Conservation (phyloP, 2,113 vertebrate genomes). For the Mola mola region DNA sequence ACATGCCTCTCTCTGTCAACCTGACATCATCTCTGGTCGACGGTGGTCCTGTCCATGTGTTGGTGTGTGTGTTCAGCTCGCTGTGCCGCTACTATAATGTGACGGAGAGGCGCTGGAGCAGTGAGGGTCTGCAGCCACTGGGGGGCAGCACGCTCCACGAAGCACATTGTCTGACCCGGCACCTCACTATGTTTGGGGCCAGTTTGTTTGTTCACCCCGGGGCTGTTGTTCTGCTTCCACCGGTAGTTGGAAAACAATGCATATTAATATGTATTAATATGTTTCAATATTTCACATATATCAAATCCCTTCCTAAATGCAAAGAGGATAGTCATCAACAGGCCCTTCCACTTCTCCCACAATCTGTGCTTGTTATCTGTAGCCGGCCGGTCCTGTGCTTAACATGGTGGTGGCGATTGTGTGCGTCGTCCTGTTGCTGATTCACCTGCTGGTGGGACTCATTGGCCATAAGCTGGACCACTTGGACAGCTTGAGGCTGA, state of each 20-base stretch:
- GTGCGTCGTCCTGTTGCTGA: slow-evolving; percentile 75
- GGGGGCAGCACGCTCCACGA: slow-evolving; percentile 74
- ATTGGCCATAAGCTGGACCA: slow-evolving; percentile 84
- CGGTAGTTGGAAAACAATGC: slow-evolving; percentile 66
- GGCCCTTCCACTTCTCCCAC: no score
- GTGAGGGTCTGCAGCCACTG: slow-evolving; percentile 77
- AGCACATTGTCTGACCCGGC: slow-evolving; percentile 80
- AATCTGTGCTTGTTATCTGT: slow-evolving; percentile 8
- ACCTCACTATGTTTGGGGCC: slow-evolving; percentile 87
- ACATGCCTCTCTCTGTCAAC: slow-evolving; percentile 62
- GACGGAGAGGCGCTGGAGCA: slow-evolving; percentile 76
- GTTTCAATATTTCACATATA: not conserved
- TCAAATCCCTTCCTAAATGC: not conserved
- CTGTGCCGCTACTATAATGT: slow-evolving; percentile 82
- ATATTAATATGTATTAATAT: not conserved
- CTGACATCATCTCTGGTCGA: slow-evolving; percentile 62
- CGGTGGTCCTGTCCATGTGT: slow-evolving; percentile 47
- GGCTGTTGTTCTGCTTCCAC: slow-evolving; percentile 79
- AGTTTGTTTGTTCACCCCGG: slow-evolving; percentile 84
- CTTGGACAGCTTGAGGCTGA: slow-evolving; percentile 76
- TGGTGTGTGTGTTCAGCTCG: slow-evolving; percentile 79
- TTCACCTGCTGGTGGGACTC: slow-evolving; percentile 79
- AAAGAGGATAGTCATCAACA: not conserved
- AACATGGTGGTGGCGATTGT: slow-evolving; percentile 78
- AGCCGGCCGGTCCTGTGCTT: slow-evolving; percentile 67